phyloP scores from a whole-genome alignment of 1,140 invertebrate genomes.

The Coelopa frigida region DNA sequence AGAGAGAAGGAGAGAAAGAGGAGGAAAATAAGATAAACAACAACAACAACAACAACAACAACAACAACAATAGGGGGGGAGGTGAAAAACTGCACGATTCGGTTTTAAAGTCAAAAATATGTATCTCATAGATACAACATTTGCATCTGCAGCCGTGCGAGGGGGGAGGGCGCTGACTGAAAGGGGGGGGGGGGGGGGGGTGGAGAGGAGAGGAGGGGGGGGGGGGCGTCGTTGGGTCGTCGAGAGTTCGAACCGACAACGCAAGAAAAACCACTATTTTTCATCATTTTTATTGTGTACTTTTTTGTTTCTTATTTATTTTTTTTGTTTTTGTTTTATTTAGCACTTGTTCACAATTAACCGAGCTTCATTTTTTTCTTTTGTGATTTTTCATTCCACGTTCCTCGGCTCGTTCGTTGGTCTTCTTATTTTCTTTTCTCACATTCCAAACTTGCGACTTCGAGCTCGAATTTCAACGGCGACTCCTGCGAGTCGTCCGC shows the following conservation, averaged over 20 bases:
- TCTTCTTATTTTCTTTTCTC: background rate
- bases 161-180: no score
- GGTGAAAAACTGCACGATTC: no score
- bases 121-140: background rate
- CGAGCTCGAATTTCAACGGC: background rate
- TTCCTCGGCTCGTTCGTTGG: background rate
- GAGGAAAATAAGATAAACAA: no score
- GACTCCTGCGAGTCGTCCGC: background rate
- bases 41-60: no score
- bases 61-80: no score
- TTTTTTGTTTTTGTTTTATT: background rate
- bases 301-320: background rate
- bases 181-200: no score
- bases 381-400: background rate
- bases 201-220: no score
- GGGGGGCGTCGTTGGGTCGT: no score
- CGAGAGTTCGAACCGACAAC: no score
- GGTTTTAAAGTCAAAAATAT: background rate
- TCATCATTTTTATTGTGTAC: background rate
- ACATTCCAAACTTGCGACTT: background rate
- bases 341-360: background rate
- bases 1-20: no score
- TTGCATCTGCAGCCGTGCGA: background rate
- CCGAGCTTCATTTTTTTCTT: background rate
- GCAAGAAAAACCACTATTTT: conserved; percentile 9